phyloP scores from a whole-genome alignment of 1,140 invertebrate genomes.

The Aleiodes sp. region DNA sequence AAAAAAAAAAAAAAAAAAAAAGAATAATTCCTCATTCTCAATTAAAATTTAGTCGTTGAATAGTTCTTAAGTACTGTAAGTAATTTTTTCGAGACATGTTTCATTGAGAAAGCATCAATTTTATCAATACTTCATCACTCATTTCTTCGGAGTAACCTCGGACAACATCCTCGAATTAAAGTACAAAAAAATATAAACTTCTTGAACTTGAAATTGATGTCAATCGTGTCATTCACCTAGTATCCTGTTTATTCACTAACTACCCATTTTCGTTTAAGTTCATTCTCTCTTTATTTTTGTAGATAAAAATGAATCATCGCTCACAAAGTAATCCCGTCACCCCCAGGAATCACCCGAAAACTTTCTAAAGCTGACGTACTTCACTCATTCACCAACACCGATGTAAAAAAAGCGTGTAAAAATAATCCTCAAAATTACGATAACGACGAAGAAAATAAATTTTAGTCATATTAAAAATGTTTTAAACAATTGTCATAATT shows the following conservation, averaged over 20 bases:
- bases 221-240: conserved; percentile 3
- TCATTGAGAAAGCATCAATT: too few species aligned
- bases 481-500: neutral
- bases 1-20: too few species aligned
- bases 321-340: neutral
- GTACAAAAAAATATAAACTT: neutral
- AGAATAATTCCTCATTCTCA: too few species aligned
- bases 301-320: neutral
- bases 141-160: too few species aligned
- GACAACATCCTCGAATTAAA: neutral
- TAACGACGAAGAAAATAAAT: too few species aligned
- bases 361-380: conserved; percentile 4
- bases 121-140: too few species aligned
- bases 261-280: neutral
- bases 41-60: too few species aligned
- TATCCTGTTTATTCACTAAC: neutral
- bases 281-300: neutral
- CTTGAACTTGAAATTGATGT: neutral
- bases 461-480: neutral
- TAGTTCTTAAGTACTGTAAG: too few species aligned
- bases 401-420: too few species aligned
- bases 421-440: too few species aligned
- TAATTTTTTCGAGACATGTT: too few species aligned
- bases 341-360: neutral
- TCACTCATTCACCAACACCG: too few species aligned